These are phyloP conservation scores for Leptoclinus maculatus DNA, from an alignment of 2,797 vertebrate genomes.

Conservation along the genomic window DNA sequence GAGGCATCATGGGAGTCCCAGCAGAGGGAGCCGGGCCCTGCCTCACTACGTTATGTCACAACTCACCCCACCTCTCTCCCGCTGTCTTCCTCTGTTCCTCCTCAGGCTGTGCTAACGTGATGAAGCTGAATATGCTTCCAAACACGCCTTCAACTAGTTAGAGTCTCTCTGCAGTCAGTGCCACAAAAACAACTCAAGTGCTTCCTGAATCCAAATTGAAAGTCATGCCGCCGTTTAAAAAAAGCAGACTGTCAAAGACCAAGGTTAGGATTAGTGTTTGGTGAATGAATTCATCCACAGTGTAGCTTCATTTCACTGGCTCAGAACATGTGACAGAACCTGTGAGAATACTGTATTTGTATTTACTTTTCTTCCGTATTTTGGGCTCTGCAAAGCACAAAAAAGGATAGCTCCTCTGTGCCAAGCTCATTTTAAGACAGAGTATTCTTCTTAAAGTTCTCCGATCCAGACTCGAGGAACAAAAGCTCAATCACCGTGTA, in stretches of 20 bases:
- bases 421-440: not conserved
- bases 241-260: not conserved
- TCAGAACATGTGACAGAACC: not conserved
- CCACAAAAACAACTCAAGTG: constrained; percentile 2
- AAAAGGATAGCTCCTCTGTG: not conserved
- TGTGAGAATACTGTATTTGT: not conserved
- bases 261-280: no score
- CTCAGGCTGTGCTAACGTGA: not conserved
- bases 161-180: constrained; percentile 4
- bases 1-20: constrained; percentile 65
- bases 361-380: not conserved
- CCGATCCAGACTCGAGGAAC: not conserved
- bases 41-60: constrained; percentile 53
- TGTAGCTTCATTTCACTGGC: not conserved
- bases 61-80: constrained; percentile 10
- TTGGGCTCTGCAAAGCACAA: not conserved
- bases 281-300: not conserved
- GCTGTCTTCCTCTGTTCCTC: constrained; percentile 24
- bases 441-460: not conserved
- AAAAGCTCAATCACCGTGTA: not conserved
- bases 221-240: constrained; percentile 11
- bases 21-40: constrained; percentile 24
- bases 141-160: constrained; percentile 15
- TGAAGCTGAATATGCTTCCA: not conserved
- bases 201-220: constrained; percentile 18